phyloP scores from a whole-genome alignment of 2,888 invertebrate species.

The Macrophya alboannulata region DNA sequence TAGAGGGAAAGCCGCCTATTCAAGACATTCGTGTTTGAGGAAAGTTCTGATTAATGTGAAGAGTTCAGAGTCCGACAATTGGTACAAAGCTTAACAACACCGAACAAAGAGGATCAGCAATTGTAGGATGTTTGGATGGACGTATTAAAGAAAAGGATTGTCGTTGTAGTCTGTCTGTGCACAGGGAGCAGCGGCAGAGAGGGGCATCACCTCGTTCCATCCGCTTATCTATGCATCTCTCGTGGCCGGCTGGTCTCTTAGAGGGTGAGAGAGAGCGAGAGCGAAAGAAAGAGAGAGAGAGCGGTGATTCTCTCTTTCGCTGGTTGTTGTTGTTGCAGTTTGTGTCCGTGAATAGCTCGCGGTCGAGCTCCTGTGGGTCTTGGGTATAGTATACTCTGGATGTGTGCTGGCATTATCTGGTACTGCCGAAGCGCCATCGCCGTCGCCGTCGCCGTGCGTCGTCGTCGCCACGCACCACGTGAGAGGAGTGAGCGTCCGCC shows the following conservation, averaged over 20 bases:
- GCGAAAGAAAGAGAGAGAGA: constrained; percentile 53
- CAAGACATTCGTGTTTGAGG: not conserved
- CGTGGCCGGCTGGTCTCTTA: constrained; percentile 55
- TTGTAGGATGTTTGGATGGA: constrained; percentile 12
- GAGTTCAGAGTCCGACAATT: not conserved
- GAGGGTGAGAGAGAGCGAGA: constrained; percentile 52
- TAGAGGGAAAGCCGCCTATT: not conserved
- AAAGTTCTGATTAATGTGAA: not conserved
- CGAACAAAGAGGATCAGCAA: constrained; percentile 21
- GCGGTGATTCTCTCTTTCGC: constrained; percentile 58
- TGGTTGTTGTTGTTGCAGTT: constrained; percentile 59
- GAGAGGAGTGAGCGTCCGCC: constrained; percentile 58
- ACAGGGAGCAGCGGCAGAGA: constrained; percentile 50
- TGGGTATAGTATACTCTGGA: not conserved
- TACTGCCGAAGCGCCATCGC: constrained; percentile 52
- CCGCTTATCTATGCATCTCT: constrained; percentile 75
- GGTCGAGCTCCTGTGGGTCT: constrained; percentile 40
- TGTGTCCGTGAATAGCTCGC: constrained; percentile 56
- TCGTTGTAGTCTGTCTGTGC: constrained; percentile 21
- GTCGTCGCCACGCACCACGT: constrained; percentile 38
- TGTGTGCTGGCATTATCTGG: constrained; percentile 36
- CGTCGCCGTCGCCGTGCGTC: constrained; percentile 46
- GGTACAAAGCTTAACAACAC: not conserved
- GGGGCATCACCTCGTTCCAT: constrained; percentile 71
- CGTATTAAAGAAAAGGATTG: constrained; percentile 45